Evolutionary conservation across 2,113 vertebrate genomes (phyloP), one percentile per base, ranked within the genome.

Genomic region (Panthera leo): DNA sequence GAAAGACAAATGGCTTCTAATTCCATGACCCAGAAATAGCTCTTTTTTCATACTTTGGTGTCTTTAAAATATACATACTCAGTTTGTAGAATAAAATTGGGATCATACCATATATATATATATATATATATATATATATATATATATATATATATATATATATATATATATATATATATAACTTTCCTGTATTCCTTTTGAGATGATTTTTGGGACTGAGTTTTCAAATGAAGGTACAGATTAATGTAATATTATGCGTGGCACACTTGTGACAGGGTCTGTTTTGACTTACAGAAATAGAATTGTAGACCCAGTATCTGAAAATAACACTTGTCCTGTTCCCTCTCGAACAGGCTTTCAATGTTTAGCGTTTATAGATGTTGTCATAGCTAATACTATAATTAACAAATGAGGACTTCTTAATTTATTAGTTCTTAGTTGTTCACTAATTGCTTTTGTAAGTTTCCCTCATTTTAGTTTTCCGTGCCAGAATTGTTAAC

Each of bases 281-380:
- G 39, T 96, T 97, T 97, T 97, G 27, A 97, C 68, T 97, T 97
- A 95, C 63, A 95, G 95, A 96, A 86, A 18, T 84, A 93, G 39
- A 73, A 14, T 86, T 95, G 67, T 89, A 68, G 94, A 75, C 94
- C 89, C 71, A 76, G 53, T 75, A 42, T 95, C 94, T 89, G 96
- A 92, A 95, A 98, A 96, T 71, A 94, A 34, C 19, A 84, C 79
- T 86, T 73, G n/a, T 95, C 39, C 29, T 53, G 11, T 96, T 97
- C 91, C 45, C 55, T 96, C 36, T 58, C 61, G 67, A 94, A 61
- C 45, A 80, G 31, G 6, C 27, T 93, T 95, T 95, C 5, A 45
- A 1, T 86, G 71, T 92, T 94, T 83, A 63, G 63, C 27, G 27
- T 67, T 7, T 71, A 78, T 31, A 65, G 51, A 94, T 71, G 36